Conservation (phyloP, 1,140 invertebrate species). For the Druon quercuslanigerum region DNA sequence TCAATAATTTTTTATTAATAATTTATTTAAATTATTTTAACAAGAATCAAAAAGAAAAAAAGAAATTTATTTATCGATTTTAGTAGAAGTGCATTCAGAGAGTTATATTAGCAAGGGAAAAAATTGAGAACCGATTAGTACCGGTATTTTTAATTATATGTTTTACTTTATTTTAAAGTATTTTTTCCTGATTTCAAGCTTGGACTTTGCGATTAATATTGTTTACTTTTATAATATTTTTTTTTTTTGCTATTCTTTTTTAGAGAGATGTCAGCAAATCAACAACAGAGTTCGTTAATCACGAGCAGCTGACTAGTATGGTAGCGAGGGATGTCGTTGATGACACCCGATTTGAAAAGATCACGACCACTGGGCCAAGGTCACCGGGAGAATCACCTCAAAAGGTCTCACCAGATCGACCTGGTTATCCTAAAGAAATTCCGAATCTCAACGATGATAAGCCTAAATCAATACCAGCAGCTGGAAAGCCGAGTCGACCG, state of each 20-base stretch:
- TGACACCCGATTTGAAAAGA: slow-evolving; percentile 47
- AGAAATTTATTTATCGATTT: too few species aligned
- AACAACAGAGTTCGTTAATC: slow-evolving; percentile 63
- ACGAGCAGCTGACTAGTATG: slow-evolving; percentile 70
- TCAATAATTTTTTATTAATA: too few species aligned
- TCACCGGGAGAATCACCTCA: slow-evolving; percentile 49
- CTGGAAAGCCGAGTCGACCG: slow-evolving; percentile 64
- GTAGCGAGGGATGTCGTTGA: slow-evolving; percentile 68
- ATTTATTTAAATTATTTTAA: too few species aligned
- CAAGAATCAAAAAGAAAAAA: too few species aligned
- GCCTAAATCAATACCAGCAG: slow-evolving; percentile 60
- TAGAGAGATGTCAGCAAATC: slow-evolving; percentile 69
- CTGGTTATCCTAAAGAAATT: slow-evolving; percentile 62
- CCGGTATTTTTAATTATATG: too few species aligned
- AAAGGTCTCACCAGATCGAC: slow-evolving; percentile 56
- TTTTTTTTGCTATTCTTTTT: slow-evolving; percentile 38
- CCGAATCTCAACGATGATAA: slow-evolving; percentile 66
- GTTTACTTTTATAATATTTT: too few species aligned
- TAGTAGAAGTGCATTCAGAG: too few species aligned
- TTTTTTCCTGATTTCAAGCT: too few species aligned
- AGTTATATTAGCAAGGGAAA: too few species aligned
- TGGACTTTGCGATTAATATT: not conserved
- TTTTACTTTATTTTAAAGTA: too few species aligned
- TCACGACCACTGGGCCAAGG: slow-evolving; percentile 32
- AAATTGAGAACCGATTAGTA: too few species aligned